Evolutionary conservation across 2,113 vertebrate genomes (phyloP), one percentile per base, ranked within the genome.

Genomic region (Vimba vimba): DNA sequence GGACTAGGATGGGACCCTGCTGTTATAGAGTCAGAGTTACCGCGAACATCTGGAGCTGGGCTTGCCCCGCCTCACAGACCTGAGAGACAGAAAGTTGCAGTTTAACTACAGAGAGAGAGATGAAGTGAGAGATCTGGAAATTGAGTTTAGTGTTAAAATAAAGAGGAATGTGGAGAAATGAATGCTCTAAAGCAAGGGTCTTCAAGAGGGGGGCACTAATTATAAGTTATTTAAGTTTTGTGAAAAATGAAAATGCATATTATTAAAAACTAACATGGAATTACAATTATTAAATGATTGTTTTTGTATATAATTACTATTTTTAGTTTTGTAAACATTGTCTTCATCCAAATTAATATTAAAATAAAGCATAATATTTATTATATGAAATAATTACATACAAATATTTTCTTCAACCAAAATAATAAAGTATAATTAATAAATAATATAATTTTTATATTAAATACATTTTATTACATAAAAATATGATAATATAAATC

Each of bases 31-130:
- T 78, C 80, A 83, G 66, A 86, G 92, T 95, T 95, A 95, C 94
- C 94, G 93, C 93, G 90, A 94, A 90, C 88, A 93, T 89, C 92
- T 94, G 93, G 94, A 94, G 90, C 92, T 90, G 90, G 93, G 93
- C 93, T 94, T 94, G 90, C 92, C 92, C 60, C 75, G 91, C 92
- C 93, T 93, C 91, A 94, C 90, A 94, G 93, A 94, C 93, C 94
- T 95, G 93, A 91, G 92, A 93, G 91, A 94, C 91, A 94, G 94
- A 94, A 89, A 95, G 91, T 93, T 88, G 88, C 87, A 88, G 91
- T 93, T 94, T 93, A 92, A 90, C 91, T 80, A 80, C 82, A 86
- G 75, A 77, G 82, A 68, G 89, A 86, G 39, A 84, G 50, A 77
- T 7, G 55, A 47, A 52, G 10, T 76, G 57, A 74, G 36, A 86